Evolutionary conservation across 1,140 invertebrate genomes (phyloP), one percentile per base, ranked within the genome.

Genomic region (Latrodectus geometricus): DNA sequence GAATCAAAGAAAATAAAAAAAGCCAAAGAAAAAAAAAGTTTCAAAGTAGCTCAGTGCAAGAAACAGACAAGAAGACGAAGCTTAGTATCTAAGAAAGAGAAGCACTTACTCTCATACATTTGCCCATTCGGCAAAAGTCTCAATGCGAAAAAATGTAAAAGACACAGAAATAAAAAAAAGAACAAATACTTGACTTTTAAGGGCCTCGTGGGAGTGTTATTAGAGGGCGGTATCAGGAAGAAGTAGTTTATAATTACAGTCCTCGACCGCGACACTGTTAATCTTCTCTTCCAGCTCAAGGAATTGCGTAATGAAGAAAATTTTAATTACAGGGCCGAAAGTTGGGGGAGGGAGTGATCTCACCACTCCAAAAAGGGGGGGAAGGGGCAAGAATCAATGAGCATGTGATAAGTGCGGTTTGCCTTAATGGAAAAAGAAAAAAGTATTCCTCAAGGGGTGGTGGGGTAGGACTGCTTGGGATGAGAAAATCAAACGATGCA

Each of bases 321-420:
- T 83, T 83, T 83, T 83, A 83, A 83, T 83, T 83, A 83, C 80
- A 69, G 50, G 54, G 52, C 70, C 74, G 50, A 83, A 81, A n/a
- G 70, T 65, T 65, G 56, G 17, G 23, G 66, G 79, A 49, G 68
- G 52, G 70, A 17, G 23, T 54, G 7, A 14, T 50, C 20, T 49
- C 15, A 8, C 66, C 48, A 49, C 35, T 21, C 35, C 56, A 5
- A 12, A 8, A 68, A 35, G 50, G 54, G 21, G 23, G 70, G 14
- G 35, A 15, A 17, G 21, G 23, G 14, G 54, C 11, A 61, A 61
- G 54, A 83, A 83, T 83, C 80, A 83, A 65, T 83, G 80, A 74
- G 54, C 80, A 83, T 74, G 80, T 83, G 80, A 83, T 83, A 74
- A 83, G 80, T 83, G 80, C 80, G 70, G 80, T 83, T 83, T 83